A percentile compares a stretch with the other conserved stretches of the same genome.
Conservation (phyloP, 2,888 invertebrate genomes). For the Agriopis aurantiaria region DNA sequence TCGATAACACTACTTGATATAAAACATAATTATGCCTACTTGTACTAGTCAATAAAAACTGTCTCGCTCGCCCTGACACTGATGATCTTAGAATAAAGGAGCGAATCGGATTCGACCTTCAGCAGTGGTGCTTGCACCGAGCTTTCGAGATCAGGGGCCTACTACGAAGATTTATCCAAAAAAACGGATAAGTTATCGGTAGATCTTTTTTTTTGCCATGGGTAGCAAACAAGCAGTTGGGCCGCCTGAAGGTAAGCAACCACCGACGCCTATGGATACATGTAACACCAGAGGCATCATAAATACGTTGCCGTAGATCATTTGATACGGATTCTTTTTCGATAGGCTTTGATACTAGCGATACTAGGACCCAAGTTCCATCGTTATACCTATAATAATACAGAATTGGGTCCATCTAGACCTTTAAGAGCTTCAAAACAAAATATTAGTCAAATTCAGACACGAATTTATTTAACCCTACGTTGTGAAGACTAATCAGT, state of each 20-base stretch:
- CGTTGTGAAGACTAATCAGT: background rate
- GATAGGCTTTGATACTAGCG: too few species aligned
- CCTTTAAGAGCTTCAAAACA: background rate
- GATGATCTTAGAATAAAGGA: conserved; percentile 75
- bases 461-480: background rate
- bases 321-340: too few species aligned
- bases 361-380: too few species aligned
- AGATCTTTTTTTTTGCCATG: too few species aligned
- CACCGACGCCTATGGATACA: too few species aligned
- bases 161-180: background rate
- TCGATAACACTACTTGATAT: background rate
- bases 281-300: too few species aligned
- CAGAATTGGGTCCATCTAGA: background rate
- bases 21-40: conserved; percentile 26
- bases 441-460: background rate
- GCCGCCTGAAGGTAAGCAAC: too few species aligned
- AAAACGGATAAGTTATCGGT: too few species aligned
- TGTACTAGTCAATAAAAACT: conserved; percentile 56
- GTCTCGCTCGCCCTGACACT: conserved; percentile 81
- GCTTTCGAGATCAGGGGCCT: conserved; percentile 19
- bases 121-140: conserved; percentile 26
- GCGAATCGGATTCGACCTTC: conserved; percentile 67
- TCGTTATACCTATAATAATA: too few species aligned
- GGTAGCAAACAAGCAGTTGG: too few species aligned
- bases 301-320: too few species aligned